A percentile compares a stretch with the other conserved stretches of the same genome.
Conservation (phyloP, 2,888 invertebrate species). For the Listrodromus nycthemerus region DNA sequence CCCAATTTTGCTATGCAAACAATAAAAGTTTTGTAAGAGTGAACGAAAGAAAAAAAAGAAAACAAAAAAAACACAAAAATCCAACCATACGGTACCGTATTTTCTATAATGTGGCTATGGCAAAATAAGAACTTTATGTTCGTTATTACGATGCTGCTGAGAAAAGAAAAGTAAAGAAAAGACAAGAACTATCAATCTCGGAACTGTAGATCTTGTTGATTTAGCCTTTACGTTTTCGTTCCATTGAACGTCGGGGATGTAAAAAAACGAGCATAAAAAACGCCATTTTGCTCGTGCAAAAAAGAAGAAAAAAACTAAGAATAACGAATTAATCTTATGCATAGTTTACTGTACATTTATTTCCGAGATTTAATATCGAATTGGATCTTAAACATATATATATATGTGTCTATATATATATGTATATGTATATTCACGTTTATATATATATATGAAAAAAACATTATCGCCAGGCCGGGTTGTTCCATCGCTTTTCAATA, state of each 20-base stretch:
- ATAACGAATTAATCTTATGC: slow-evolving; percentile 39
- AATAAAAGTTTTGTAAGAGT: slow-evolving; percentile 74
- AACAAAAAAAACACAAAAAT: slow-evolving; percentile 71
- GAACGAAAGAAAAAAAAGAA: slow-evolving; percentile 42
- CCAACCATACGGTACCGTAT: slow-evolving; percentile 66
- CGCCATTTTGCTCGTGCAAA: slow-evolving; percentile 55
- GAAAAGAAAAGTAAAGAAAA: slow-evolving; percentile 32
- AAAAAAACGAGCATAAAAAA: slow-evolving; percentile 37
- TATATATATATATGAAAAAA: neutral
- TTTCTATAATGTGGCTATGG: slow-evolving; percentile 68
- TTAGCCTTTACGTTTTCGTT: slow-evolving; percentile 26
- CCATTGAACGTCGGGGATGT: slow-evolving; percentile 27
- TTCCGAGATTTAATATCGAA: slow-evolving; percentile 50
- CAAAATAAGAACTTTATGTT: slow-evolving; percentile 56
- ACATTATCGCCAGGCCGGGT: slow-evolving; percentile 1
- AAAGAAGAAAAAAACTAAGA: slow-evolving; percentile 16
- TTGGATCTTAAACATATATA: slow-evolving; percentile 40
- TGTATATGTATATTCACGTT: neutral
- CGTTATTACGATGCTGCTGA: slow-evolving; percentile 45
- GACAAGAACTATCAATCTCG: slow-evolving; percentile 26
- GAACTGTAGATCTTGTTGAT: slow-evolving; percentile 31
- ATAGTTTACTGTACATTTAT: slow-evolving; percentile 58
- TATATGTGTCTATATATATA: neutral
- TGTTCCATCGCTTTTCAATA: slow-evolving; percentile 37
- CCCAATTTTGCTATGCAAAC: slow-evolving; percentile 81